Evolutionary conservation across 2,113 vertebrate genomes (phyloP).

Genomic region (Empidonax alnorum): DNA sequence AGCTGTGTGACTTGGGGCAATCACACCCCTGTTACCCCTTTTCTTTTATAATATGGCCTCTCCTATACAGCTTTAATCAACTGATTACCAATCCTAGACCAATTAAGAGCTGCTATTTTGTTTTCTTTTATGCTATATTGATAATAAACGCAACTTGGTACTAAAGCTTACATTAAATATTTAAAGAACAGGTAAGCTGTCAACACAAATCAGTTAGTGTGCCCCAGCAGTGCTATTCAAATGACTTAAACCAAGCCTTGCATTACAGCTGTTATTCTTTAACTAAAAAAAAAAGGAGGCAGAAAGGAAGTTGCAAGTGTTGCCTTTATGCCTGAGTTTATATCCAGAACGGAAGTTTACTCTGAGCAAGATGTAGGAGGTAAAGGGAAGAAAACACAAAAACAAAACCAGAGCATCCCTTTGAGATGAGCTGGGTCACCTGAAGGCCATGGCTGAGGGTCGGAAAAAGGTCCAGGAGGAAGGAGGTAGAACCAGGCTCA

Average conservation of each 20-base stretch:
- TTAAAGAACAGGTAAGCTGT: background rate
- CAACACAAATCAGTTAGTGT: background rate
- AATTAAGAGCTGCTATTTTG: background rate
- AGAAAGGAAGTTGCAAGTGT: slow-evolving; percentile 30
- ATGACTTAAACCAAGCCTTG: background rate
- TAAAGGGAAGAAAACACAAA: background rate
- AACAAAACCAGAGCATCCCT: background rate
- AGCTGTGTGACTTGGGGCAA: background rate
- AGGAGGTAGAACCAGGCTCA: background rate
- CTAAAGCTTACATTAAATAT: background rate
- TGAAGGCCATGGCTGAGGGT: background rate
- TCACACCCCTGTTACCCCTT: background rate
- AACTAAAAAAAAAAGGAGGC: background rate
- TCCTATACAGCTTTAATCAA: background rate
- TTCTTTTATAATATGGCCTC: background rate
- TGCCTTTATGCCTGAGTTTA: slow-evolving; percentile 18
- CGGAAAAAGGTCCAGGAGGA: background rate
- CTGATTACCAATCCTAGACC: background rate
- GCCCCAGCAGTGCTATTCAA: background rate
- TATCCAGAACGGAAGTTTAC: slow-evolving; percentile 23
- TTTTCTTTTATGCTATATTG: background rate
- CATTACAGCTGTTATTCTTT: background rate
- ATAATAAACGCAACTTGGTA: background rate
- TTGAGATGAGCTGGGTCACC: background rate
- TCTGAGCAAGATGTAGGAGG: background rate